Conservation (phyloP, 2,888 invertebrate genomes). For the Crepidodera aurea region DNA sequence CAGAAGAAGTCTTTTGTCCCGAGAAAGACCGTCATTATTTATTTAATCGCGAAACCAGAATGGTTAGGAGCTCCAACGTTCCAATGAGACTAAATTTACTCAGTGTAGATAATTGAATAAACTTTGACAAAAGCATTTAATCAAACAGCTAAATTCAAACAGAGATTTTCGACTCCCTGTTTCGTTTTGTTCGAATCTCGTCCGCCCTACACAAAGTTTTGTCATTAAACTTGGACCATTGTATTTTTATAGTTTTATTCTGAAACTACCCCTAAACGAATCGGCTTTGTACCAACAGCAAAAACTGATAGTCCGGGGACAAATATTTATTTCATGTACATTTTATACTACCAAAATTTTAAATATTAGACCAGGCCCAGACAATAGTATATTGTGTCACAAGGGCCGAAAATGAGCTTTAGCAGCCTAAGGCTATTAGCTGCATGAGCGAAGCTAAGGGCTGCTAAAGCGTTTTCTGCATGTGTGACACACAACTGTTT, state of each 20-base stretch:
- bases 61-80: slow-evolving; percentile 5
- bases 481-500: too few species aligned
- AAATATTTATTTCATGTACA: too few species aligned
- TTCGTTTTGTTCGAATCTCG: background rate
- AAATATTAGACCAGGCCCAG: too few species aligned
- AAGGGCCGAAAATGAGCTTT: too few species aligned
- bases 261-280: background rate
- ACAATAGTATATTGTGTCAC: too few species aligned
- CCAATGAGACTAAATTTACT: slow-evolving; percentile 27
- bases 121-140: slow-evolving; percentile 31
- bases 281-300: background rate
- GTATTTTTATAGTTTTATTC: background rate
- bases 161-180: slow-evolving; percentile 21
- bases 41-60: slow-evolving; percentile 25
- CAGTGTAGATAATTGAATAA: slow-evolving; percentile 32
- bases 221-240: slow-evolving; percentile 8
- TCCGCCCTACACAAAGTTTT: background rate
- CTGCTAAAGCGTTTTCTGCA: too few species aligned
- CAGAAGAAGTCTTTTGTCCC: slow-evolving; percentile 24
- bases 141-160: slow-evolving; percentile 30
- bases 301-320: too few species aligned
- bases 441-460: too few species aligned
- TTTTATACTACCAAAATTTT: too few species aligned
- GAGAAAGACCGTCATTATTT: slow-evolving; percentile 19
- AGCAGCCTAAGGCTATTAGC: too few species aligned